phyloP scores from a whole-genome alignment of 1,140 invertebrate species.

The Monochamus saltuarius region DNA sequence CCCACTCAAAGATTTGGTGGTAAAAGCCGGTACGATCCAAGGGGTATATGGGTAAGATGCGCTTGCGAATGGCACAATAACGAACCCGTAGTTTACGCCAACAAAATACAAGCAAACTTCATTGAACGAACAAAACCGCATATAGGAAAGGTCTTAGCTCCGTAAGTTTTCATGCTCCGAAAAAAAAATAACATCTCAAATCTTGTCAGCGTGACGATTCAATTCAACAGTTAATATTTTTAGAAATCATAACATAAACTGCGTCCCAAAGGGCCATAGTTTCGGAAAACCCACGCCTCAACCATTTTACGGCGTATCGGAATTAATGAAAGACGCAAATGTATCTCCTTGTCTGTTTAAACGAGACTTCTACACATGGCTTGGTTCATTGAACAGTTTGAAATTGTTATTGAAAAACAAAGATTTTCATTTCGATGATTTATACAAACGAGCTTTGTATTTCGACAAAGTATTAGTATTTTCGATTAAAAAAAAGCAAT shows the following conservation, averaged over 20 bases:
- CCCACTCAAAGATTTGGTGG: conserved; percentile 48
- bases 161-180: conserved; percentile 37
- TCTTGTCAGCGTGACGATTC: background rate
- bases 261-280: conserved; percentile 51
- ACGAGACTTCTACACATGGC: conserved; percentile 44
- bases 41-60: conserved; percentile 53
- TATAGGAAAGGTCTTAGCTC: conserved; percentile 51
- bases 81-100: conserved; percentile 43
- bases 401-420: conserved; percentile 49
- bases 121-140: conserved; percentile 45
- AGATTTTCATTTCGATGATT: conserved; percentile 47
- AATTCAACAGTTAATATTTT: conserved; percentile 20
- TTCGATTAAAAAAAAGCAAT: too few relatives aligned
- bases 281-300: conserved; percentile 53
- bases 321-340: conserved; percentile 50
- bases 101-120: conserved; percentile 52
- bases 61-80: conserved; percentile 53
- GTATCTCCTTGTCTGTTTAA: conserved; percentile 40
- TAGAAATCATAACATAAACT: conserved; percentile 52
- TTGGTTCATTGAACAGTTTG: conserved; percentile 53
- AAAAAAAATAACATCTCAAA: too few relatives aligned
- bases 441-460: conserved; percentile 53
- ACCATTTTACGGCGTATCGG: conserved; percentile 51
- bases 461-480: conserved; percentile 45
- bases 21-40: conserved; percentile 52